Evolutionary conservation across 2,797 vertebrate genomes (phyloP), one percentile per base, ranked within the genome.

Genomic region (Oreortyx pictus): DNA sequence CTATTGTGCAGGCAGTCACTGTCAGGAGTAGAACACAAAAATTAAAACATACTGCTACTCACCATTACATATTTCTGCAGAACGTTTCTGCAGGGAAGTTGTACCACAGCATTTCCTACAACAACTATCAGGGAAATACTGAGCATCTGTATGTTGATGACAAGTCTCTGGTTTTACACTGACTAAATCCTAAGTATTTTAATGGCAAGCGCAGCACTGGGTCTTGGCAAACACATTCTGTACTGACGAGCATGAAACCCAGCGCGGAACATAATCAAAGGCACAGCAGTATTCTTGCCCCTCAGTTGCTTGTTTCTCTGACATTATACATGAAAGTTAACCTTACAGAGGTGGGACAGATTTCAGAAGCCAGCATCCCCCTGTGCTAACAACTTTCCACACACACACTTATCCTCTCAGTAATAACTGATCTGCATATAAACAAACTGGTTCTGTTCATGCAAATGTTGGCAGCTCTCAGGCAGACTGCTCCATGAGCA

Each of bases 381-480:
- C 85, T 89, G 67, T 27, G 37, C 37, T 29, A 91, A 74, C 80
- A 86, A 88, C 66, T 86, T 83, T 47, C 80, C 33, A 78, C 4
- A 44, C 47, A 49, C 27, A 41, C 47, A 52, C 73, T 91, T 83
- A 59, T 67, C 85, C 86, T 73, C 39, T 33, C 92, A 67, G 64
- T 52, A 91, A 76, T 71, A 94, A 86, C 86, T 66, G 56, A 91
- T 93, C 87, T 94, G 86, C 91, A 87, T 89, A 70, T 68, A 95
- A 89, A 95, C 90, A 93, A 95, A 91, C 49, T 49, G 46, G 49
- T 35, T 82, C 50, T 71, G 78, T 44, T 85, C 91, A 91, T 72
- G 90, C 87, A 91, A 90, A 92, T 89, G 93, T 85, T 75, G 78
- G 78, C 76, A 92, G 87, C 87, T 96, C 79, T 87, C 73, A 39